phyloP scores from a whole-genome alignment of 2,113 vertebrate species.

The Girardinichthys multiradiatus region DNA sequence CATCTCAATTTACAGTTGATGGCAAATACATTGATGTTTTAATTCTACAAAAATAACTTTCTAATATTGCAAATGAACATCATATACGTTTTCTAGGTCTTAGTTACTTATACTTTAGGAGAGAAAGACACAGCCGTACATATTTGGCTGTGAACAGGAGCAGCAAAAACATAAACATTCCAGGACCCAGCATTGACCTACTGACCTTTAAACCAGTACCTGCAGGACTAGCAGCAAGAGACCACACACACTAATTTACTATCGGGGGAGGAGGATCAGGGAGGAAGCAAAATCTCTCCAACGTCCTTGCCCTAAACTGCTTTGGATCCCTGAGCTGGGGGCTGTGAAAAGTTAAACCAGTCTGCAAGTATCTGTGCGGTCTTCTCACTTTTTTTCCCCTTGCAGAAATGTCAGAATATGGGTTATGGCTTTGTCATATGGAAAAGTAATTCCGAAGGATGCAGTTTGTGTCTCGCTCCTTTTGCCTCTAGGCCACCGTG shows the following conservation, averaged over 20 bases:
- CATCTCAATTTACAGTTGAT: background rate
- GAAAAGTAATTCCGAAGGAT: slow-evolving; percentile 48
- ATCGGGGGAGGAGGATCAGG: slow-evolving; percentile 31
- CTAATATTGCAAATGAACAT: background rate
- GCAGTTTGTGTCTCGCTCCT: slow-evolving; percentile 15
- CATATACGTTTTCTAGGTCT: too few relatives aligned
- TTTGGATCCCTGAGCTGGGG: slow-evolving; percentile 43
- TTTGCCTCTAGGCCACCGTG: slow-evolving; percentile 46
- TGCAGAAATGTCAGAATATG: slow-evolving; percentile 42
- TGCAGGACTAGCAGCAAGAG: slow-evolving; percentile 51
- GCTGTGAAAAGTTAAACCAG: slow-evolving; percentile 41
- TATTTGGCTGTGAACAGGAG: slow-evolving; percentile 59
- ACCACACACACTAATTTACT: slow-evolving; percentile 57
- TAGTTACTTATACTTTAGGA: slow-evolving; percentile 11
- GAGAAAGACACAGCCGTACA: slow-evolving; percentile 16
- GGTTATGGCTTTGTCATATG: slow-evolving; percentile 42
- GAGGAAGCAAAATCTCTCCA: slow-evolving; percentile 43
- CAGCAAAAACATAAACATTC: slow-evolving; percentile 70
- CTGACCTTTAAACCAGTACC: slow-evolving; percentile 56
- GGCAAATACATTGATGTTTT: background rate
- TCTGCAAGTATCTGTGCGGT: slow-evolving; percentile 5
- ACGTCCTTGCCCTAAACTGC: slow-evolving; percentile 51
- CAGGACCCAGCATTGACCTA: slow-evolving; percentile 64
- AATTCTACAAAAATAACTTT: background rate
- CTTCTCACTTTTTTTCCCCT: background rate